Conservation (phyloP, 2,113 vertebrate genomes). For the Speoplatyrhinus poulsoni region DNA sequence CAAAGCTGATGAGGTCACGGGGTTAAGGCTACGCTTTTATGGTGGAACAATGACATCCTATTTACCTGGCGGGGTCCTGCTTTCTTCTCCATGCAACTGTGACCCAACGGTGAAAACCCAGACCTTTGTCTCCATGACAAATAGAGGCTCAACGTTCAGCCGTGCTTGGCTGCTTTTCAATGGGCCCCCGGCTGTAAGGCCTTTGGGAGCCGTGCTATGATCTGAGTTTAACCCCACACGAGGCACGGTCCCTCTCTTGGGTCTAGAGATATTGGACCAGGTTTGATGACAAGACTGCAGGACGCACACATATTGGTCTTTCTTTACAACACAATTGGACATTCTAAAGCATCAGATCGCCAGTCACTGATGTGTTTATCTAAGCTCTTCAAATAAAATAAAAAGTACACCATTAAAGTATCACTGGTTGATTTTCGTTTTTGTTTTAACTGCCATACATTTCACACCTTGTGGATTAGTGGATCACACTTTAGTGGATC, state of each 20-base stretch:
- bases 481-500: no score
- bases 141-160: conserved; percentile 70
- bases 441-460: no score
- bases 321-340: no score
- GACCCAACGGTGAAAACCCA: conserved; percentile 69
- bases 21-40: conserved; percentile 77
- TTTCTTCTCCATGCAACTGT: conserved; percentile 78
- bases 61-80: conserved; percentile 74
- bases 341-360: no score
- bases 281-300: conserved; percentile 1
- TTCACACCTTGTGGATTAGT: no score
- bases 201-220: conserved; percentile 42
- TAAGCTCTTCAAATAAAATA: no score
- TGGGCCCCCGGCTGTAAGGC: conserved; percentile 43
- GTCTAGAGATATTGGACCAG: conserved; percentile 21
- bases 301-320: neutral
- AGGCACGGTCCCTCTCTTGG: conserved; percentile 35
- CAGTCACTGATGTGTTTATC: no score
- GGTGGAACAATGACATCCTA: conserved; percentile 72
- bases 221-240: conserved; percentile 40
- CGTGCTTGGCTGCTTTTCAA: conserved; percentile 70
- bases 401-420: no score
- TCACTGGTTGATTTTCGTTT: no score
- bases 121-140: conserved; percentile 76
- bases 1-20: conserved; percentile 73